These are phyloP conservation scores for Phymastichus coffea DNA, from an alignment of 1,140 invertebrate genomes.

Conservation along the genomic window DNA sequence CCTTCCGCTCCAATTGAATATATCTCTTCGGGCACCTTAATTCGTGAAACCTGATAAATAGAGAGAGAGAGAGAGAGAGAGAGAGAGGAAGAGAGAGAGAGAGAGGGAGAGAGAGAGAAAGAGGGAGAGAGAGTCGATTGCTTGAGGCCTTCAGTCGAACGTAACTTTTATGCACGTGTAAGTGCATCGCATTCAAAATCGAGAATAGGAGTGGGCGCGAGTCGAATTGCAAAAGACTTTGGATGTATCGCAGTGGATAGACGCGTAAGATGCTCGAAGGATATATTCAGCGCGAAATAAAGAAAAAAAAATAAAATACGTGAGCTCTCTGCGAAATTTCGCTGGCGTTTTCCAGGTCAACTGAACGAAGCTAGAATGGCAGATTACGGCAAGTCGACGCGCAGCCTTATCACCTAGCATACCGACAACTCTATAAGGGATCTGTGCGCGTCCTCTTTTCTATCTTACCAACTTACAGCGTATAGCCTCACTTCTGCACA, in stretches of 20 bases:
- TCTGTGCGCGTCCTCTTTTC: neutral
- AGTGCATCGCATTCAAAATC: too few species aligned
- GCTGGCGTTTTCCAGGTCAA: conserved; percentile 23
- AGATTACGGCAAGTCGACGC: conserved; percentile 28
- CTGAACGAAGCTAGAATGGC: conserved; percentile 12
- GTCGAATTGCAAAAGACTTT: conserved; percentile 13
- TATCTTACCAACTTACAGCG: neutral
- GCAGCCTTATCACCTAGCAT: conserved; percentile 32
- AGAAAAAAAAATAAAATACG: conserved; percentile 29
- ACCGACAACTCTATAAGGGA: conserved; percentile 31
- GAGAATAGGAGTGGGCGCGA: too few species aligned
- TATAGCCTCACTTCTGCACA: neutral
- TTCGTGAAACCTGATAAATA: too few species aligned
- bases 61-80: too few species aligned
- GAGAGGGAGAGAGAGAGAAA: too few species aligned
- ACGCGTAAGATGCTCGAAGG: neutral
- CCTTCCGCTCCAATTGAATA: too few species aligned
- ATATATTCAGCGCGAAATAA: conserved; percentile 20
- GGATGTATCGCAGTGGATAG: too few species aligned
- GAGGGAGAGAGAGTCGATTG: neutral
- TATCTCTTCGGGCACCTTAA: too few species aligned
- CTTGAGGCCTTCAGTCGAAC: neutral
- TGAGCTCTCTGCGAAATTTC: conserved; percentile 19
- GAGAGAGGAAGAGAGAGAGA: too few species aligned
- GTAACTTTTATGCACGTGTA: too few species aligned